Percentiles rank a stretch among this genome's conserved stretches.
Evolutionary conservation across 2,888 invertebrate species (phyloP).

Genomic region (Drosophila tanythrix): DNA sequence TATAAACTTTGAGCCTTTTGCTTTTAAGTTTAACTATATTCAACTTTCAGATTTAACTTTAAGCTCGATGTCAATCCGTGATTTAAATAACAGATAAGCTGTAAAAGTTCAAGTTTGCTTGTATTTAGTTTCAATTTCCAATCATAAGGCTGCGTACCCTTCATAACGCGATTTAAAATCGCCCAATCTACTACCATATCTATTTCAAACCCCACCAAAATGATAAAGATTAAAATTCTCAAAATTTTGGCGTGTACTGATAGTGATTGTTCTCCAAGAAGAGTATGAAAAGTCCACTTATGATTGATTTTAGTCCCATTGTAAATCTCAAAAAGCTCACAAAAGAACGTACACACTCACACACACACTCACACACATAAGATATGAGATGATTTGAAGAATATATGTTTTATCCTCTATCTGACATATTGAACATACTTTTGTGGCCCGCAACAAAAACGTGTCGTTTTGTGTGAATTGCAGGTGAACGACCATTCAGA

Average conservation of each 20-base stretch:
- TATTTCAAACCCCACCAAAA: background rate
- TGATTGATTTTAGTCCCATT: background rate
- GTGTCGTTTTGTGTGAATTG: slow-evolving; percentile 14
- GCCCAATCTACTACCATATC: background rate
- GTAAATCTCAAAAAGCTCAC: background rate
- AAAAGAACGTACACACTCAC: background rate
- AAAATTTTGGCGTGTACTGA: background rate
- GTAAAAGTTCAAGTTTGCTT: background rate
- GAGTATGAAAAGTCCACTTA: background rate
- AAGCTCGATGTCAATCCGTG: background rate
- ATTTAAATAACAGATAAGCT: background rate
- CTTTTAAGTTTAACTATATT: background rate
- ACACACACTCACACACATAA: background rate
- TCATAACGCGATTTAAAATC: background rate
- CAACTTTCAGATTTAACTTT: background rate
- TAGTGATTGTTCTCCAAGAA: background rate
- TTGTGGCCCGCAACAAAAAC: slow-evolving; percentile 19
- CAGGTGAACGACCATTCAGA: slow-evolving; percentile 94
- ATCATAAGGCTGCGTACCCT: background rate
- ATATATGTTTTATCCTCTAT: background rate
- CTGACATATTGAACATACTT: slow-evolving; percentile 36
- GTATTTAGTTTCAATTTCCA: background rate
- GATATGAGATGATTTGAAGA: slow-evolving; percentile 1
- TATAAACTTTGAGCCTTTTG: background rate
- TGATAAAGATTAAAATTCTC: background rate